Percentiles rank a stretch among this genome's conserved stretches.
Conservation (phyloP, 2,113 vertebrate species). For the Lathamus discolor region DNA sequence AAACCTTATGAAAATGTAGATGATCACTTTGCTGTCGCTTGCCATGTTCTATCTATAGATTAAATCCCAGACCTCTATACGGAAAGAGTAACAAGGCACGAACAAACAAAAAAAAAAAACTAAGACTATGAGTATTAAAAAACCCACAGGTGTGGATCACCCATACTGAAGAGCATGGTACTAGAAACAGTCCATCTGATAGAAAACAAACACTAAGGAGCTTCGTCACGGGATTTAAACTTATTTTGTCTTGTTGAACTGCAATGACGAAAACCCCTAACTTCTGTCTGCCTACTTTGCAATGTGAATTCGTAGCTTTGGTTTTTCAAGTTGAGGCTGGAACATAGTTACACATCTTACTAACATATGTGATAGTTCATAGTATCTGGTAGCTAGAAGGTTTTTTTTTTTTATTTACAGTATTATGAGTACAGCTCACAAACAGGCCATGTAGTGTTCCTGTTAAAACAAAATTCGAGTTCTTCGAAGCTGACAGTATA, state of each 20-base stretch:
- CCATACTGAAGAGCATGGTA: not conserved
- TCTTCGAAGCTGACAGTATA: not conserved
- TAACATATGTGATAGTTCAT: not conserved
- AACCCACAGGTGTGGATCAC: not conserved
- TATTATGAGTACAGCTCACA: not conserved
- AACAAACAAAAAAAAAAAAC: not conserved
- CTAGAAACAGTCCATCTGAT: not conserved
- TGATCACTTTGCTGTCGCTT: not conserved
- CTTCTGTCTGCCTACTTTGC: not conserved
- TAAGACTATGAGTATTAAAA: not conserved
- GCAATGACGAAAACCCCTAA: not conserved
- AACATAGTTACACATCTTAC: not conserved
- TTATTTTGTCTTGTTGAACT: not conserved
- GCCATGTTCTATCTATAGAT: not conserved
- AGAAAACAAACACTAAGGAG: not conserved
- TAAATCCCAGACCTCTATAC: not conserved
- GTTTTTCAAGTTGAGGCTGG: not conserved
- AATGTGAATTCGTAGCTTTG: not conserved
- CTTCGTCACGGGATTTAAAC: not conserved
- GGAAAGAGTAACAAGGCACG: not conserved
- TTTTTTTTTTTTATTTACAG: not conserved
- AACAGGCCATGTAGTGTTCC: rapidly evolving
- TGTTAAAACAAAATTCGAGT: not conserved
- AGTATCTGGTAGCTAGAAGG: not conserved
- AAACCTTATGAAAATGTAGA: not conserved